A percentile compares a stretch with the other conserved stretches of the same genome.
Evolutionary conservation across 2,113 vertebrate species (phyloP).

Genomic region (Rattus rattus): DNA sequence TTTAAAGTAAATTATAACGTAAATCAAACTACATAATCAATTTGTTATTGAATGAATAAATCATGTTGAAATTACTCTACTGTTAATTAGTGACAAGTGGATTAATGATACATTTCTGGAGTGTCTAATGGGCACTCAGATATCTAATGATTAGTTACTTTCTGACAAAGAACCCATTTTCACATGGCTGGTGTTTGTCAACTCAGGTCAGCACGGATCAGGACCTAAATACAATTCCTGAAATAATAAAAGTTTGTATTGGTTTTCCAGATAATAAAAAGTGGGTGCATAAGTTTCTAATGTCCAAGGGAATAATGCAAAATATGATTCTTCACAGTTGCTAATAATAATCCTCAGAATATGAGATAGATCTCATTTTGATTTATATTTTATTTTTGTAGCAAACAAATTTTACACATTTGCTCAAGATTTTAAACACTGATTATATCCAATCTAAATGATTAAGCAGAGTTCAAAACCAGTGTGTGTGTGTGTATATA

Average conservation of each 20-base stretch:
- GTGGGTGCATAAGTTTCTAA: background rate
- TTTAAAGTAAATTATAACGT: slow-evolving; percentile 5
- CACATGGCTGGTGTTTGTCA: background rate
- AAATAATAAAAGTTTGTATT: background rate
- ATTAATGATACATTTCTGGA: background rate
- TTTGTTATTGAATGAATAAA: background rate
- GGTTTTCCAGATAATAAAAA: background rate
- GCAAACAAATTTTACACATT: background rate
- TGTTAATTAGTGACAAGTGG: background rate
- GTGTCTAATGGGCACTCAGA: background rate
- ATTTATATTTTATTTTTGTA: background rate
- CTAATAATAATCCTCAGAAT: background rate
- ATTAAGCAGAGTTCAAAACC: background rate
- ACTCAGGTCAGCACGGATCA: background rate
- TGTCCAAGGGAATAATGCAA: background rate
- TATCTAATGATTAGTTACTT: background rate
- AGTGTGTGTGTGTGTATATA: no score
- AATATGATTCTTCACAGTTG: background rate
- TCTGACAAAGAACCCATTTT: background rate
- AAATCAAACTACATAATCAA: background rate
- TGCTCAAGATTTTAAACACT: background rate
- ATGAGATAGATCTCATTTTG: background rate
- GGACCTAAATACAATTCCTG: background rate
- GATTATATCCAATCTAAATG: background rate
- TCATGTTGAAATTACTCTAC: background rate